Evolutionary conservation across 23 tunicate species (phyloP).

Genomic region (Trididemnum clinides): DNA sequence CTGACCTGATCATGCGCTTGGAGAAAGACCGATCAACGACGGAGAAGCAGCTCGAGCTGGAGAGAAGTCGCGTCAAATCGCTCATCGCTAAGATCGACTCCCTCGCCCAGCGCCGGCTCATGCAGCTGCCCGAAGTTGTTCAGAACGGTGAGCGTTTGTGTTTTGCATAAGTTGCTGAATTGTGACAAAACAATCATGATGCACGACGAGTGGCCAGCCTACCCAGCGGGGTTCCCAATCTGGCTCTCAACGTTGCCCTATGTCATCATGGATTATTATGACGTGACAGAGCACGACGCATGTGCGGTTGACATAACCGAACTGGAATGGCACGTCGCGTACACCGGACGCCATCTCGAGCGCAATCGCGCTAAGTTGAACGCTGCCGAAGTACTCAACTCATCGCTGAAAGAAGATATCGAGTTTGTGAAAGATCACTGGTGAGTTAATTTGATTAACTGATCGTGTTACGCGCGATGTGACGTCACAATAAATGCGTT

Average conservation of each 20-base stretch:
- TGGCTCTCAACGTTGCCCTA: too few relatives aligned
- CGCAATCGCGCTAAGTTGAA: conserved; percentile 52
- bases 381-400: conserved; percentile 69
- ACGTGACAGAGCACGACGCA: conserved; percentile 88
- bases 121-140: conserved; percentile 71
- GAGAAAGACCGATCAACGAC: conserved; percentile 77
- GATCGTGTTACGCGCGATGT: too few relatives aligned
- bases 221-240: too few relatives aligned
- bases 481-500: background rate
- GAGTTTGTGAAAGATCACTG: conserved; percentile 86
- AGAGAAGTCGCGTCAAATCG: conserved; percentile 43
- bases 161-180: too few relatives aligned
- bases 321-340: conserved; percentile 88
- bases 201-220: too few relatives aligned
- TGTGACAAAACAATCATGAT: too few relatives aligned
- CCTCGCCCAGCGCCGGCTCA: conserved; percentile 61
- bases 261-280: too few relatives aligned
- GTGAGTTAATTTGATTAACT: conserved; percentile 12
- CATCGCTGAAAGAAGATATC: conserved; percentile 72
- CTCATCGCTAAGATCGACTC: conserved; percentile 48
- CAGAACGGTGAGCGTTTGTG: conserved; percentile 88
- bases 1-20: conserved; percentile 65
- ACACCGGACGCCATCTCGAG: conserved; percentile 78
- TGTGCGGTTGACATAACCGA: conserved; percentile 87
- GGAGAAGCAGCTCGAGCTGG: conserved; percentile 56